Evolutionary conservation across 2,888 invertebrate genomes (phyloP), one percentile per base, ranked within the genome.

Genomic region (Cephalotes varians): DNA sequence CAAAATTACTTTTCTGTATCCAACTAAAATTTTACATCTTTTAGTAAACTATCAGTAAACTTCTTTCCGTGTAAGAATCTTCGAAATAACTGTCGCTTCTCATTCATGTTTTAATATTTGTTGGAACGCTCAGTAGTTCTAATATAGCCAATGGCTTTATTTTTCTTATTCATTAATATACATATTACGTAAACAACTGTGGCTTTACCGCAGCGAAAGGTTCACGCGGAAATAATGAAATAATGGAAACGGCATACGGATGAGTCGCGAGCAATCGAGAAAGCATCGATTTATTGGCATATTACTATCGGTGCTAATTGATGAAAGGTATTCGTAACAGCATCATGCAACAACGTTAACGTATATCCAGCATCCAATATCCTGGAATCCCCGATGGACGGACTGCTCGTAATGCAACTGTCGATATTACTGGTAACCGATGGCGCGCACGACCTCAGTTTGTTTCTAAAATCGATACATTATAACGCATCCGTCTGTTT

Each of bases 291-390:
- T 84, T 85, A 85, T 84, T 87, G 87, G 69, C 74, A 82, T 77
- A 85, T 87, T 87, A 86, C 71, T 56, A 81, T 74, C 56, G 71
- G 80, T 85, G 85, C 86, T 87, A 89, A 89, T 89, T 89, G 89
- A 89, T 82, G 74, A 73, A 87, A 83, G 82, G 77, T 51, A 76
- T 47, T 82, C 64, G 72, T 73, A 84, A 86, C 44, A 34, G 60
- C 73, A 34, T 74, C 76, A 60, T 69, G 65, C 58, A 82, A 62
- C 79, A 74, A 83, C 74, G 76, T 44, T 77, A 81, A 83, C 79
- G 82, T 81, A 56, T 65, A 80, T 82, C 73, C 81, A 76, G 34
- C 81, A 80, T 60, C 73, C 60, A 69, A 86, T 87, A 83, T 86
- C 67, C 86, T 74, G 84, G 54, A 84, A 76, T 69, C 58, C 72